Evolutionary conservation across 2,888 invertebrate species (phyloP), one percentile per base, ranked within the genome.

Genomic region (Poecilobothrus nobilitatus): DNA sequence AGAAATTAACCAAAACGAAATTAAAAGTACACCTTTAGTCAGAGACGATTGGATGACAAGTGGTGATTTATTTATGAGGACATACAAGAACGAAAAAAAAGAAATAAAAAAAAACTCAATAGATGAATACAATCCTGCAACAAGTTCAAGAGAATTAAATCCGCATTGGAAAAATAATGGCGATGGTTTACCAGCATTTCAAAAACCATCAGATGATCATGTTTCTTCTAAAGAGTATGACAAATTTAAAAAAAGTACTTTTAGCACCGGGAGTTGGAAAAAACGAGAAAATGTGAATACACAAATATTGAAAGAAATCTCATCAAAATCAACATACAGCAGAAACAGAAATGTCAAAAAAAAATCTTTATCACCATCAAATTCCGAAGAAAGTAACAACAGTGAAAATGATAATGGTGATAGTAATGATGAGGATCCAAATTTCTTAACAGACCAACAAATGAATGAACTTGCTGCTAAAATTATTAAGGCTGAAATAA

Each of bases 401-500:
- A 67, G 66, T n/a, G 69, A 73, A 4, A 68, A 68, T 64, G 66
- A 63, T 21, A 66, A 68, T 41, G 15, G 21, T 27, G 12, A 10
- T 22, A 27, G 12, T 66, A 15, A 67, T 75, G 33, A 74, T 65
- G 68, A 76, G 21, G 65, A 61, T 34, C 64, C 53, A 65, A 62
- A 80, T 68, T 84, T 85, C 74, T 80, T 92, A 21, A 88, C 89
- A 65, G 90, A 92, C 81, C 88, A 89, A 73, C 92, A 97, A 80
- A 88, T 95, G 86, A 99, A 98, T 82, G 89, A 90, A 74, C 80
- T 99, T 63, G 94, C 90, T 63, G 95, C 97, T 2, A 94, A 91
- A 83, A 87, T 96, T 72, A 84, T 98, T 0, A 95, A 95, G 84
- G 97, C 97, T 18, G 96, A 98, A 86, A 88, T 99, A 74, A 87